phyloP scores from a whole-genome alignment of 2,113 vertebrate genomes.

The Grammomys dolichurus region DNA sequence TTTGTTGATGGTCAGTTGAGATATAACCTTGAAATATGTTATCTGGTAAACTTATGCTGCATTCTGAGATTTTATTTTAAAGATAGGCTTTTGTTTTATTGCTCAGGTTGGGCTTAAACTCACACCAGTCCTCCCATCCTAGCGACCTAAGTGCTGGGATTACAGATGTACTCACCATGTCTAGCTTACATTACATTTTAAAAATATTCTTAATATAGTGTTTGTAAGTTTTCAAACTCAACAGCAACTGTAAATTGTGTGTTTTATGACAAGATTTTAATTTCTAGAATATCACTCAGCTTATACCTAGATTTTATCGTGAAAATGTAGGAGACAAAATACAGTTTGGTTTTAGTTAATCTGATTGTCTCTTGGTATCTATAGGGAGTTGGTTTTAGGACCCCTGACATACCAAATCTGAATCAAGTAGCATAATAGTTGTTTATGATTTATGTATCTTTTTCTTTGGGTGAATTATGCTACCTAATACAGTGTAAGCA shows the following conservation, averaged over 20 bases:
- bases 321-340: conserved; percentile 9
- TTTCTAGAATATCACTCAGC: neutral
- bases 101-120: neutral
- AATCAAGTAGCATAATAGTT: neutral
- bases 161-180: neutral
- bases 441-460: neutral
- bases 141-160: neutral
- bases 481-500: neutral
- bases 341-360: conserved; percentile 16
- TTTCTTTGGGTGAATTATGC: neutral
- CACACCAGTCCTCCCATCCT: neutral
- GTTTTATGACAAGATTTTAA: conserved; percentile 39
- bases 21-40: conserved; percentile 7
- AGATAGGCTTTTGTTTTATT: neutral
- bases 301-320: conserved; percentile 41
- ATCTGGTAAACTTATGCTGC: neutral
- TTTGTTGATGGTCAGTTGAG: conserved; percentile 1
- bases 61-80: neutral
- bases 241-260: neutral
- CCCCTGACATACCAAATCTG: neutral
- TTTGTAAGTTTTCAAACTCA: conserved; percentile 10
- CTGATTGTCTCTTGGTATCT: neutral
- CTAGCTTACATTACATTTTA: neutral
- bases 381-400: neutral
- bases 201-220: conserved; percentile 13